Base-by-base conservation (phyloP, 2,888 invertebrate genomes). In the Nematopogon swammerdamellus region DNA sequence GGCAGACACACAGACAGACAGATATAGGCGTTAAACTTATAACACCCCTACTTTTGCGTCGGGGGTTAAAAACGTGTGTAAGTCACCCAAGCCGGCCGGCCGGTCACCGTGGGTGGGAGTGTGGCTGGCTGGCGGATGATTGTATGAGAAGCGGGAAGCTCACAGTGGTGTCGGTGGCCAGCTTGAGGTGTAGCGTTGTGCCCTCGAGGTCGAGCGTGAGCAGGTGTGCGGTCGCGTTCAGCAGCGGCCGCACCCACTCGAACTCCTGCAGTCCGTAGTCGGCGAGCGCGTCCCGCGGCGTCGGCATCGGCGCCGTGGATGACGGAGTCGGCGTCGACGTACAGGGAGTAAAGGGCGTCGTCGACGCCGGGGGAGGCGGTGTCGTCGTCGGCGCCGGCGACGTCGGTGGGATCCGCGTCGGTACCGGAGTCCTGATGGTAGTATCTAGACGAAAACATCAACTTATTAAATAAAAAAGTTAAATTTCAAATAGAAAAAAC, bases 231-330 rank as follows among this genome's bases (percentile, higher is more conserved):
- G 52, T 56, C 2, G 50, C 51, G 50, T 67, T 61, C 36, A 74
- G 53, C 47, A 75, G 53, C 5, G 61, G 47, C 45, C 59, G 55
- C 14, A 61, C 49, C 74, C 74, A 75, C 3, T 54, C 49, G 60
- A 57, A 74, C n/a, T 55, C 56, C 19, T 67, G 55, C 46, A 75
- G 58, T 47, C 62, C 59, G 54, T 67, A 71, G 29, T 51, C 49
- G 5, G 47, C 50, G 25, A 64, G 53, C 4, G 54, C 53, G 43
- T 47, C 51, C 19, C n/a, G 16, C 2, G 50, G 17, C 16, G 50
- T 47, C 5, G n/a, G n/a, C n/a, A n/a, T 47, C 5, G 47, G 45
- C 17, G 51, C 51, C 49, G 3, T 43, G 51, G 44, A 44, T 51
- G 45, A 50, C 18, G 17, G 47, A 29, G 17, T 17, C 14, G 5